Conservation (phyloP, 2,113 vertebrate species). For the Platysternon megacephalum region DNA sequence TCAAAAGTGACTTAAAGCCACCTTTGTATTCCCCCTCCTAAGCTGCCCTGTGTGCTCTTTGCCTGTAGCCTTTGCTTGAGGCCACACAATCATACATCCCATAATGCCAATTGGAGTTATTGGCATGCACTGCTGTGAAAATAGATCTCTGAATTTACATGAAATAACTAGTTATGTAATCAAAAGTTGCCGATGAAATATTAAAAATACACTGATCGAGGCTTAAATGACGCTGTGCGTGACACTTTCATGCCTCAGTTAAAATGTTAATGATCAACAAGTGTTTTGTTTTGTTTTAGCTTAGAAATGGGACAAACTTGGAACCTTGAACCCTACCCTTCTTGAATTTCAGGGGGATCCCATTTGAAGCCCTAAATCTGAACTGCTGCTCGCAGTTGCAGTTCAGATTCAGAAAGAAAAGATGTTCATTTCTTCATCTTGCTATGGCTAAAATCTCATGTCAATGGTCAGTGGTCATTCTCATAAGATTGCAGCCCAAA, state of each 20-base stretch:
- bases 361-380: not conserved
- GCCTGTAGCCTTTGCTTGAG: not conserved
- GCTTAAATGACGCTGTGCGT: not conserved
- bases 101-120: not conserved
- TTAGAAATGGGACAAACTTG: not conserved
- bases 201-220: not conserved
- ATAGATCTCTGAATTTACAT: not conserved
- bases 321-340: not conserved
- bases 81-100: not conserved
- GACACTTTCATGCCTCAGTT: not conserved
- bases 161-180: not conserved
- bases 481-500: not conserved
- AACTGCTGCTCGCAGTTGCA: not conserved
- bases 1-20: not conserved
- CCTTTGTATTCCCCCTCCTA: not conserved
- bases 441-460: not conserved
- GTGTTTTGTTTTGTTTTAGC: not conserved
- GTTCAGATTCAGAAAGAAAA: not conserved
- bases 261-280: not conserved
- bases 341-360: not conserved
- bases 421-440: not conserved
- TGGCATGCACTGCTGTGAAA: not conserved
- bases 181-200: not conserved
- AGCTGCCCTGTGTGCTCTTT: not conserved
- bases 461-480: no score